Conservation (phyloP, 2,888 invertebrate species). For the Folsomia candida region DNA sequence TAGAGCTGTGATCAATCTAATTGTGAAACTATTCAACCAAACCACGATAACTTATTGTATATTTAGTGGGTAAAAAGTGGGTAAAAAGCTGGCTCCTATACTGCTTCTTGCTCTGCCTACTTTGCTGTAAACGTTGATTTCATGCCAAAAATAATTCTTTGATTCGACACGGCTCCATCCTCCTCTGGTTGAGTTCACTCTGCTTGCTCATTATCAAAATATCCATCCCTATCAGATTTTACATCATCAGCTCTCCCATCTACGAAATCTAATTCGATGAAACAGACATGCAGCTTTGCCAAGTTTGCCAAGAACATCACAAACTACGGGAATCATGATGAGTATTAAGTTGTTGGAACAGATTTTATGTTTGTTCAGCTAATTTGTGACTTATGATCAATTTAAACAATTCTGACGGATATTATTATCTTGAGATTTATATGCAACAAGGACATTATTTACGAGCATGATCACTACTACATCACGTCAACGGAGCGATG, state of each 20-base stretch:
- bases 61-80: too few relatives aligned
- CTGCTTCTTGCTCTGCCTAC: not conserved
- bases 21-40: not conserved
- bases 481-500: not conserved
- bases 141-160: conserved; percentile 40
- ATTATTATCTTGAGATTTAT: not conserved
- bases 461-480: not conserved
- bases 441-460: not conserved
- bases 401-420: not conserved
- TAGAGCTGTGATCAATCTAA: not conserved
- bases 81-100: not conserved
- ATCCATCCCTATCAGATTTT: not conserved
- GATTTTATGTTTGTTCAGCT: not conserved
- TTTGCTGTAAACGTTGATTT: not conserved
- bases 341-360: not conserved
- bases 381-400: conserved; percentile 3
- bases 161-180: conserved; percentile 48
- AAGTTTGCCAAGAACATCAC: not conserved
- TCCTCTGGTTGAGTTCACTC: not conserved
- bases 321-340: not conserved
- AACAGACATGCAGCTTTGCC: not conserved
- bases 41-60: not conserved
- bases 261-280: not conserved
- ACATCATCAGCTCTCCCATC: not conserved
- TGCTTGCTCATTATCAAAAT: not conserved